Percentiles rank a stretch among this genome's conserved stretches.
Conservation (phyloP, 2,113 vertebrate species). For the Neotragus moschatus region DNA sequence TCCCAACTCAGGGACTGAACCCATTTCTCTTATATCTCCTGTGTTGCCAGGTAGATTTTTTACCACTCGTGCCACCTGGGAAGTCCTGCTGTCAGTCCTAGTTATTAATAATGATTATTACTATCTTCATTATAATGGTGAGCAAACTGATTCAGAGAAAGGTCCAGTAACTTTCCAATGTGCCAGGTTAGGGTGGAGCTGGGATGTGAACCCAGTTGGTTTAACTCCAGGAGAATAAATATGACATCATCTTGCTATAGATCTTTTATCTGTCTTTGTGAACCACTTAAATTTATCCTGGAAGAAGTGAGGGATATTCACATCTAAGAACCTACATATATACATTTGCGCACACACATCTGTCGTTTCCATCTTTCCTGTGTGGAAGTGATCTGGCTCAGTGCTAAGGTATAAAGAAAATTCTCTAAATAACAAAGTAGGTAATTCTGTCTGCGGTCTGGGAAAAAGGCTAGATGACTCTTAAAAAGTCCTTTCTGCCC, state of each 20-base stretch:
- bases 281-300: background rate
- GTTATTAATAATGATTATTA: background rate
- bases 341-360: background rate
- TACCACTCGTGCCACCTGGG: background rate
- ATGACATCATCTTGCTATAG: background rate
- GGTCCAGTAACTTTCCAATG: background rate
- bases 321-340: background rate
- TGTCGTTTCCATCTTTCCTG: background rate
- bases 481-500: conserved; percentile 61
- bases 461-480: background rate
- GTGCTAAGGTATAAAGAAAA: background rate
- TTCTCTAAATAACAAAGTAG: background rate
- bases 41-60: background rate
- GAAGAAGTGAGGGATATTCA: background rate
- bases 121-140: background rate
- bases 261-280: background rate
- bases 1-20: background rate
- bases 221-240: background rate
- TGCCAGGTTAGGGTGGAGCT: background rate
- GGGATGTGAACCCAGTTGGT: background rate
- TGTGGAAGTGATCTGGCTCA: background rate
- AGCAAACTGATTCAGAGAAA: background rate
- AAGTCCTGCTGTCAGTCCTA: background rate
- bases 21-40: background rate
- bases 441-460: background rate